Evolutionary conservation across 2,113 vertebrate genomes (phyloP).

Genomic region (Nansenia antarctica): DNA sequence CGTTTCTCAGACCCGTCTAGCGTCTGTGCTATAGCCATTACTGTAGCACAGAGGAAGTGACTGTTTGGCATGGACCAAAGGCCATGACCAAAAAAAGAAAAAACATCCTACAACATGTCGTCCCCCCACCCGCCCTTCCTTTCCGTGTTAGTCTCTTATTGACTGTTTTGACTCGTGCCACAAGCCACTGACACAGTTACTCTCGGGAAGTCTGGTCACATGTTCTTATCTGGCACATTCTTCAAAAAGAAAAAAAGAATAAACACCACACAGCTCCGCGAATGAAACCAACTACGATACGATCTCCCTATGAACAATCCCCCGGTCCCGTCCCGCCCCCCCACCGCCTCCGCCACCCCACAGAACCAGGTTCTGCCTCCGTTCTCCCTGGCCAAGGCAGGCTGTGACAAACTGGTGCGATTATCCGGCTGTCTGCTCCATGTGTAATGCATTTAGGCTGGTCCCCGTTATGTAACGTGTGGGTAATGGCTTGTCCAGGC

Average conservation of each 20-base stretch:
- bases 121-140: neutral
- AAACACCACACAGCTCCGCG: too few relatives aligned
- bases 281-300: too few relatives aligned
- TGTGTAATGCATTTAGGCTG: slow-evolving; percentile 39
- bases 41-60: neutral
- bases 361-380: slow-evolving; percentile 6
- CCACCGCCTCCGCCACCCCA: neutral
- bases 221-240: neutral
- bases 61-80: neutral
- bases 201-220: neutral
- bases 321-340: too few relatives aligned
- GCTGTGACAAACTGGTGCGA: slow-evolving; percentile 45
- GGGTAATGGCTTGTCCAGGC: slow-evolving; percentile 57
- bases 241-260: too few relatives aligned
- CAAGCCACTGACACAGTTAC: neutral
- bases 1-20: neutral
- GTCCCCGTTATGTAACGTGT: slow-evolving; percentile 55
- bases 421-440: slow-evolving; percentile 37
- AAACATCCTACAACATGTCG: neutral
- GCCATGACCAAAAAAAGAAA: neutral
- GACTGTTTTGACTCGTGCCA: neutral
- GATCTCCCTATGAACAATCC: too few relatives aligned
- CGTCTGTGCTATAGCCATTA: slow-evolving; percentile 34
- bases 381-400: neutral
- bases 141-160: neutral